These are phyloP conservation scores for Thalassoma bifasciatum DNA, from an alignment of 2,113 vertebrate species.

Conservation along the genomic window DNA sequence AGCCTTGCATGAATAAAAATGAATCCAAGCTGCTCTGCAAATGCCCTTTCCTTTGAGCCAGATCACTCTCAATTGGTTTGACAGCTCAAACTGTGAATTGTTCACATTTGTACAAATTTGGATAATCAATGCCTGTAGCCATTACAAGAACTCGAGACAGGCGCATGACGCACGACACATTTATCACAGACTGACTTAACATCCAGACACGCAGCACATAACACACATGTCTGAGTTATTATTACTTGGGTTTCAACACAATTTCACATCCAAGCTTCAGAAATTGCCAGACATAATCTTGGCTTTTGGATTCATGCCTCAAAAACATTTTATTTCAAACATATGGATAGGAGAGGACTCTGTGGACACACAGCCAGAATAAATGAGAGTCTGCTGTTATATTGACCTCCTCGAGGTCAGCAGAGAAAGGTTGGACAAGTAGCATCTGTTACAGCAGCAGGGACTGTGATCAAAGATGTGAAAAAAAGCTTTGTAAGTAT, in stretches of 20 bases:
- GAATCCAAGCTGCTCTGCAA: background rate
- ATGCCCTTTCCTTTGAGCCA: background rate
- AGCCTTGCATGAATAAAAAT: background rate
- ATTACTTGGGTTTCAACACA: background rate
- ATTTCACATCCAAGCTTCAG: background rate
- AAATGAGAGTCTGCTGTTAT: constrained; percentile 19
- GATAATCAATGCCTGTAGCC: constrained; percentile 13
- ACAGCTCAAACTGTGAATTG: constrained; percentile 3
- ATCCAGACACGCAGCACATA: background rate
- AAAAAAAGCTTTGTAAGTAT: constrained; percentile 33
- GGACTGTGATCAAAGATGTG: constrained; percentile 27
- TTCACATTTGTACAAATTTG: constrained; percentile 14
- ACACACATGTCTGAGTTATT: background rate
- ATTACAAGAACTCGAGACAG: background rate
- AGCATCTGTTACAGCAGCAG: constrained; percentile 54
- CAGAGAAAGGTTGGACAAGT: constrained; percentile 21
- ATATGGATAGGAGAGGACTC: background rate
- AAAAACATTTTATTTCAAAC: constrained; percentile 6
- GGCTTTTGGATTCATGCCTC: background rate
- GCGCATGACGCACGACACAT: background rate
- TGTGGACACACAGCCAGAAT: background rate
- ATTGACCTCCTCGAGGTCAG: constrained; percentile 32
- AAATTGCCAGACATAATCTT: background rate
- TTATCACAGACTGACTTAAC: background rate
- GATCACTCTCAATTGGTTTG: constrained; percentile 1